Evolutionary conservation across 2,797 vertebrate genomes (phyloP), one percentile per base, ranked within the genome.

Genomic region (Acipenser transmontanus): DNA sequence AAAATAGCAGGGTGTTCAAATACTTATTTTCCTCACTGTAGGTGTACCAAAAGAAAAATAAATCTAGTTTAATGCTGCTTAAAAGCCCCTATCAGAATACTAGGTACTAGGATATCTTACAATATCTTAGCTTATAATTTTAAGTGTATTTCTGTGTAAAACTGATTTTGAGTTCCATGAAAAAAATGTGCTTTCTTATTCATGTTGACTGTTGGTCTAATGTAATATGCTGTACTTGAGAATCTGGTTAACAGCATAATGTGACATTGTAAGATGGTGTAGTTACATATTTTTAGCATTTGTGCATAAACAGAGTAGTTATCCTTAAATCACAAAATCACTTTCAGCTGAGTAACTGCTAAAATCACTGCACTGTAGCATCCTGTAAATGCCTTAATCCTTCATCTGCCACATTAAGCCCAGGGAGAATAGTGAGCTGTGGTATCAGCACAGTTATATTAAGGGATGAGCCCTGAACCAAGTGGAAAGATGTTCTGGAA

Each of bases 321-420:
- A 79, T 73, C 84, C 73, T 64, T 86, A 80, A 79, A 74, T 85
- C 78, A 77, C 72, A 77, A 70, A 67, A 72, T 83, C 77, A 67
- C 81, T 82, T 86, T 77, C 76, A 78, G 72, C 75, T 77, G 73
- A 76, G 82, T 84, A 81, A 76, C 71, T 83, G 77, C 88, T 87
- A 77, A 85, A 91, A 90, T 84, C 88, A 87, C 74, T 85, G 78
- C 81, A 80, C 79, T 85, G 78, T 91, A 85, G 79, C 83, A 87
- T 87, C 77, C 81, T 87, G 82, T 85, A 89, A 91, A 90, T 86
- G 87, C 84, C 86, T 81, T 84, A 85, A 88, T 91, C 89, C 82
- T 87, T 93, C 89, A 86, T 82, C 78, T 87, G 85, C 83, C 85
- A 87, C 82, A 88, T 88, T 87, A 86, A 85, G 76, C 76, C 50